A percentile compares a stretch with the other conserved stretches of the same genome.
phyloP scores from a whole-genome alignment of 2,113 vertebrate genomes.

The Cryptoleucopteryx plumbea region DNA sequence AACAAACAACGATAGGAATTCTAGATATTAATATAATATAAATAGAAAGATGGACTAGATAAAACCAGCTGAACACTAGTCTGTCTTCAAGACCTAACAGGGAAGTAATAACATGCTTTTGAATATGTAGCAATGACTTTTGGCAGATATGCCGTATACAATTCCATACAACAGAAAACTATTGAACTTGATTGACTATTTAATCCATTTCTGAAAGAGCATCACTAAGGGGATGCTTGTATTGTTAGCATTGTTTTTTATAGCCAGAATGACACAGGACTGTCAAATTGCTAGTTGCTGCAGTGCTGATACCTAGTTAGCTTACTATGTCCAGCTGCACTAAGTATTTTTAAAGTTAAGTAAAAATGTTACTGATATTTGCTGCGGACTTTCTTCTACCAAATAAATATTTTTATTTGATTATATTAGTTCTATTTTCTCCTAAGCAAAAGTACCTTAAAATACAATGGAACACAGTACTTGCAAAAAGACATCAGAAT shows the following conservation, averaged over 20 bases:
- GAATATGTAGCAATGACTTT: slow-evolving; percentile 54
- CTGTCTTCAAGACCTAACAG: slow-evolving; percentile 67
- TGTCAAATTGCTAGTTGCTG: slow-evolving; percentile 34
- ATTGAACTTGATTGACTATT: slow-evolving; percentile 59
- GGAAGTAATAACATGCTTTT: slow-evolving; percentile 56
- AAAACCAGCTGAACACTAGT: slow-evolving; percentile 72
- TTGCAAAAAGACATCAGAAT: background rate
- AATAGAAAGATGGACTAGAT: slow-evolving; percentile 66
- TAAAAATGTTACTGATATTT: background rate
- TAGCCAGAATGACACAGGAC: slow-evolving; percentile 42
- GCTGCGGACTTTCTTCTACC: background rate
- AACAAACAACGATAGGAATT: slow-evolving; percentile 46
- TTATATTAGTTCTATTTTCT: background rate
- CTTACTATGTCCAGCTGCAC: background rate
- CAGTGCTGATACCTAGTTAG: background rate
- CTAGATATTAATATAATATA: slow-evolving; percentile 71
- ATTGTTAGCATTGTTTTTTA: background rate
- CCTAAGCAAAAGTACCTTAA: background rate
- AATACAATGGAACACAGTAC: background rate
- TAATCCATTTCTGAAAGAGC: slow-evolving; percentile 48
- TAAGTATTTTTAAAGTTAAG: slow-evolving; percentile 22
- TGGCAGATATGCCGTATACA: slow-evolving; percentile 55
- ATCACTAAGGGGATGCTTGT: slow-evolving; percentile 22
- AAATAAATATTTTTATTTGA: background rate
- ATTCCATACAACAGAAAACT: slow-evolving; percentile 35